Percentiles rank a stretch among this genome's conserved stretches.
phyloP scores from a whole-genome alignment of 1,140 invertebrate genomes.

The Drosophila dunni region DNA sequence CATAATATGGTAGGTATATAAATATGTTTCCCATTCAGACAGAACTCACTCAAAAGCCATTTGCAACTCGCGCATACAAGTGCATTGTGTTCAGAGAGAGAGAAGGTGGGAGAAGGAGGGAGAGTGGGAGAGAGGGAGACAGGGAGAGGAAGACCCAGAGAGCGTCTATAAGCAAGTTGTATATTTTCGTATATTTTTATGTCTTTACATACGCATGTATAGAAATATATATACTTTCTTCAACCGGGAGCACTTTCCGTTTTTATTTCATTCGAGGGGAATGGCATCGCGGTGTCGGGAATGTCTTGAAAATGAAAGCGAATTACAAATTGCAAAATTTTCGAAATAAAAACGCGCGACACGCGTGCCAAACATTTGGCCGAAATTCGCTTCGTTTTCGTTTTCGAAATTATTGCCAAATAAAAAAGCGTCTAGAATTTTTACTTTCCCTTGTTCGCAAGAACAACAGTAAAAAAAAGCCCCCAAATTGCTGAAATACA shows the following conservation, averaged over 20 bases:
- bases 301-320: constrained; percentile 32
- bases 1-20: neutral
- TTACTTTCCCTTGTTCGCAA: neutral
- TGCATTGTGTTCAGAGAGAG: constrained; percentile 40
- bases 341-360: neutral
- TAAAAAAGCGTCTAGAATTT: constrained; percentile 6
- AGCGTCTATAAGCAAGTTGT: neutral
- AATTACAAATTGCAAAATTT: constrained; percentile 21
- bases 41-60: constrained; percentile 47
- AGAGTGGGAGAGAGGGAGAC: neutral
- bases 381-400: constrained; percentile 6
- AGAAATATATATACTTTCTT: constrained; percentile 26
- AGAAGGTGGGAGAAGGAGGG: neutral
- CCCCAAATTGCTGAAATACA: no score
- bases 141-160: neutral
- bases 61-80: constrained; percentile 49
- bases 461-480: no score
- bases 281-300: constrained; percentile 4
- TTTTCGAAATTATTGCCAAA: neutral
- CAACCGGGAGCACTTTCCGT: constrained; percentile 18
- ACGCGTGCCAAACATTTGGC: constrained; percentile 4
- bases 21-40: constrained; percentile 9
- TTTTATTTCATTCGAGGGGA: neutral
- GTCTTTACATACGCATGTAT: constrained; percentile 6
- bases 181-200: constrained; percentile 9